A percentile compares a stretch with the other conserved stretches of the same genome.
These are phyloP conservation scores for Buathra laborator DNA, from an alignment of 2,888 invertebrate species.

Conservation along the genomic window DNA sequence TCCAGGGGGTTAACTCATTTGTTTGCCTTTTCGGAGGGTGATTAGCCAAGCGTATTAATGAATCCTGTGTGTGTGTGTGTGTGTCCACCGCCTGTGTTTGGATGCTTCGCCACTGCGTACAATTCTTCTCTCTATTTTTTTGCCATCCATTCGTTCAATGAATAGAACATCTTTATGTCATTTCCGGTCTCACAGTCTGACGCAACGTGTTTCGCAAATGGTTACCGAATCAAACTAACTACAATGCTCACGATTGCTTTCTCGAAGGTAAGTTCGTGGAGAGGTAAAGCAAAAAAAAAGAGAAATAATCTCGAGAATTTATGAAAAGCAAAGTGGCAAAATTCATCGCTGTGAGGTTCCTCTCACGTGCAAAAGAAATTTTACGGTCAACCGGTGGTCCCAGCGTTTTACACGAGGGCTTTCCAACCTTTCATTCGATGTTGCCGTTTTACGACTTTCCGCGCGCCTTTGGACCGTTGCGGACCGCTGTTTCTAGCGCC, in stretches of 20 bases:
- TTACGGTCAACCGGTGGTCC: background rate
- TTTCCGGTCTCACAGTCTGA: background rate
- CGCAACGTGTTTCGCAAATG: conserved; percentile 30
- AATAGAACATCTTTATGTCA: background rate
- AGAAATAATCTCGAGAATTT: background rate
- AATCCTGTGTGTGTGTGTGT: too few relatives aligned
- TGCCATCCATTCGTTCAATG: background rate
- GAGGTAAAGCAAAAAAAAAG: background rate
- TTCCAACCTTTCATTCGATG: conserved; percentile 5
- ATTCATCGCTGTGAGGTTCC: background rate
- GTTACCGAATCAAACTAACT: background rate
- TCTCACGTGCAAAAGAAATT: conserved; percentile 43
- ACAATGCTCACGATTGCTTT: too few relatives aligned
- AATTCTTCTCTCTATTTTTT: background rate
- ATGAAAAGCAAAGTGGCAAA: background rate
- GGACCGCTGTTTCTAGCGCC: background rate
- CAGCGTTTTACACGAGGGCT: background rate
- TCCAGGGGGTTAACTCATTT: too few relatives aligned
- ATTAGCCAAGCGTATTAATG: conserved; percentile 22
- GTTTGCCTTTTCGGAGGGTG: conserved; percentile 23
- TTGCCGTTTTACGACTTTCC: conserved; percentile 26
- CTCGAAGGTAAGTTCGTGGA: background rate
- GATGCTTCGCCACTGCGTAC: background rate
- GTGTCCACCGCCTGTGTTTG: background rate
- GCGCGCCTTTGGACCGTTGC: background rate